A percentile compares a stretch with the other conserved stretches of the same genome.
phyloP scores from a whole-genome alignment of 2,888 invertebrate genomes.

The Drosophila hamatofila region DNA sequence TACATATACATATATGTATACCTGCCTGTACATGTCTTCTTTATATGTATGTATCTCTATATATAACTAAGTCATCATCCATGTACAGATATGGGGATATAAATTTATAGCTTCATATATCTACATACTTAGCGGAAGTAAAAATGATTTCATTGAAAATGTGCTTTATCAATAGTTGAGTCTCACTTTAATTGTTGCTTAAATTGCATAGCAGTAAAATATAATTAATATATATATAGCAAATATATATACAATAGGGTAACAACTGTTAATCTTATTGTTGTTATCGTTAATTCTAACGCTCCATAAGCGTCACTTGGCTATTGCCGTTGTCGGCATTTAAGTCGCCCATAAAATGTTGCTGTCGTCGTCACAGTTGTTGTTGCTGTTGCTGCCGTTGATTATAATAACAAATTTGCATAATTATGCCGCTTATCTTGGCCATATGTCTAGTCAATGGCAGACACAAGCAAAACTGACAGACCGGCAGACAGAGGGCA shows the following conservation, averaged over 20 bases:
- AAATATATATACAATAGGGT: constrained; percentile 27
- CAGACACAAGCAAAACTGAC: constrained; percentile 39
- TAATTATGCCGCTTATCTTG: constrained; percentile 82
- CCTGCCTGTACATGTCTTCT: too few species aligned
- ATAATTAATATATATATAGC: constrained; percentile 29
- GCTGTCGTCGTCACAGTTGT: constrained; percentile 40
- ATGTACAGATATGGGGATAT: background rate
- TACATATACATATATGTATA: too few species aligned
- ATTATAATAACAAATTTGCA: constrained; percentile 79
- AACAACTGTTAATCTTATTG: constrained; percentile 60
- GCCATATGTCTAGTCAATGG: constrained; percentile 71
- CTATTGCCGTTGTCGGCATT: constrained; percentile 71
- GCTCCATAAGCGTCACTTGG: constrained; percentile 71
- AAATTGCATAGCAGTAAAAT: constrained; percentile 12
- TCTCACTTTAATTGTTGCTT: background rate
- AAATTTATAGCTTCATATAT: background rate
- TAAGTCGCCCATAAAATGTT: constrained; percentile 67
- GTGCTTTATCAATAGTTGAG: background rate
- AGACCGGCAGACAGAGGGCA: constrained; percentile 15
- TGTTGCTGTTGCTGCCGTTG: constrained; percentile 44
- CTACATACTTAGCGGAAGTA: background rate
- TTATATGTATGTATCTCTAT: background rate
- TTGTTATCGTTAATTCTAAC: constrained; percentile 63
- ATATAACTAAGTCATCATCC: background rate
- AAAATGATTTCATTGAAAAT: background rate